Conservation (phyloP, 2,797 vertebrate species). For the Oceanodroma leucorhoa region DNA sequence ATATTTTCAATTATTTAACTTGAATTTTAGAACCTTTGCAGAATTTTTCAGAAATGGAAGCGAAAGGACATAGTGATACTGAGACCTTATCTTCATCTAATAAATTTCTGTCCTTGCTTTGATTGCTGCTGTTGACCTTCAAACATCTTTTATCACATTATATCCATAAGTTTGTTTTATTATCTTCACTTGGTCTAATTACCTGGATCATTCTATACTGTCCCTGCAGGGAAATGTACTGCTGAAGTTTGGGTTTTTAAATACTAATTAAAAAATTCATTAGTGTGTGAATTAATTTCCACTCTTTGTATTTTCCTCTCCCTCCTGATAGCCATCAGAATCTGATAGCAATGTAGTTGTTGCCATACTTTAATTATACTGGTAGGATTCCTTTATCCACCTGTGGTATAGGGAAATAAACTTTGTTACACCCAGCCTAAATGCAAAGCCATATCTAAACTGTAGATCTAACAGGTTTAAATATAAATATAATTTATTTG, state of each 20-base stretch:
- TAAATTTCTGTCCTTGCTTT: conserved; percentile 29
- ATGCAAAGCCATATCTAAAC: not conserved
- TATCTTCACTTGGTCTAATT: conserved; percentile 70
- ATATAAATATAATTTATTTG: not conserved
- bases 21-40: not conserved
- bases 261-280: conserved; percentile 81
- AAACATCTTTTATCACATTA: conserved; percentile 50
- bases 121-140: conserved; percentile 63
- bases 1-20: not conserved
- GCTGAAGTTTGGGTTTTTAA: conserved; percentile 74
- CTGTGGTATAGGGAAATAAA: not conserved
- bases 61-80: not conserved
- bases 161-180: conserved; percentile 71
- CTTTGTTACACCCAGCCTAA: not conserved
- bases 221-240: conserved; percentile 69
- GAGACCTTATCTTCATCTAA: not conserved
- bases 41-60: not conserved
- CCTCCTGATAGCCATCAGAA: conserved; percentile 68
- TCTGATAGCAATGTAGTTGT: conserved; percentile 39
- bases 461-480: not conserved
- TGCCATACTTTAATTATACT: conserved; percentile 57
- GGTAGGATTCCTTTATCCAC: not conserved
- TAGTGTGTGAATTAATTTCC: conserved; percentile 75
- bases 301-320: conserved; percentile 56
- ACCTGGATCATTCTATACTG: conserved; percentile 68